phyloP scores from a whole-genome alignment of 2,888 invertebrate species.

The Mesochorus sp. region DNA sequence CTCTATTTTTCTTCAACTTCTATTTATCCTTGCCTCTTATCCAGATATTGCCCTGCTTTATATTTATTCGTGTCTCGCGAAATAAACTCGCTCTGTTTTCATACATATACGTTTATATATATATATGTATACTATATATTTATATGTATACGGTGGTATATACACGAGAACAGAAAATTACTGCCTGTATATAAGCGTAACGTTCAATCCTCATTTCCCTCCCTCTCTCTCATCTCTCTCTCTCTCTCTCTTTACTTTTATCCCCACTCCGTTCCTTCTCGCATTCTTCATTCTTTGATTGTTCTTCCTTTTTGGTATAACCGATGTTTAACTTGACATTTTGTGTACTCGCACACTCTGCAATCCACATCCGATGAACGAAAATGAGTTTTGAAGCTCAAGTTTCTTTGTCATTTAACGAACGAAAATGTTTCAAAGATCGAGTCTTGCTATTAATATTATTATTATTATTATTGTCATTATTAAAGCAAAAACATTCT shows the following conservation, averaged over 20 bases:
- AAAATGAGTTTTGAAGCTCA: too few species aligned
- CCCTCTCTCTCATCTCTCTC: neutral
- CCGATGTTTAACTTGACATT: neutral
- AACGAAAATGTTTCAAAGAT: too few species aligned
- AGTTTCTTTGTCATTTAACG: too few species aligned
- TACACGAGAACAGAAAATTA: constrained; percentile 13
- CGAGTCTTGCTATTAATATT: too few species aligned
- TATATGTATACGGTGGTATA: neutral
- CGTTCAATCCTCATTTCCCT: constrained; percentile 9
- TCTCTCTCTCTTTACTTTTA: neutral
- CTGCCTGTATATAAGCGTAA: neutral
- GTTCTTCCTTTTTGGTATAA: too few species aligned
- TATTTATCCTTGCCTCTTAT: neutral
- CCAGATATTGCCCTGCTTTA: constrained; percentile 4
- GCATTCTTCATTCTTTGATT: too few species aligned
- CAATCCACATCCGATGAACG: neutral
- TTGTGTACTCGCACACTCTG: neutral
- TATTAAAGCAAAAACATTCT: too few species aligned
- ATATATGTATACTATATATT: neutral
- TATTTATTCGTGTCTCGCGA: constrained; percentile 30
- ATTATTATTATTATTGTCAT: too few species aligned
- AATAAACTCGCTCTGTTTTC: constrained; percentile 17
- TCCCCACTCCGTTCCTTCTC: neutral
- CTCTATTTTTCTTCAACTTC: neutral
- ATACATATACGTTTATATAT: too few species aligned